Conservation (phyloP, 2,888 invertebrate genomes). For the Microdon myrmicae region DNA sequence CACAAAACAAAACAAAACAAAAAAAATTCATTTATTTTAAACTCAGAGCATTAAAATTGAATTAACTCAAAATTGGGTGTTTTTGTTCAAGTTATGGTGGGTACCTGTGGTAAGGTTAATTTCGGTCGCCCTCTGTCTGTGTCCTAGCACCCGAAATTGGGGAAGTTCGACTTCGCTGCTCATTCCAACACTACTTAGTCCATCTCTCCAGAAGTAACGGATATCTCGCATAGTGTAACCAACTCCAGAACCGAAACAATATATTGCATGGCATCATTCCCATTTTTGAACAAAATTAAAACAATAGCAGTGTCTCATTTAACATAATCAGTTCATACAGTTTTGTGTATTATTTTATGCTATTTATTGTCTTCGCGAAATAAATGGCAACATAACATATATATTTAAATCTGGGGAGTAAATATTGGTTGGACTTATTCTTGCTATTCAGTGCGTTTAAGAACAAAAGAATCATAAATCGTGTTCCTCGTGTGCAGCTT, state of each 20-base stretch:
- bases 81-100: slow-evolving; percentile 61
- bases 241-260: slow-evolving; percentile 71
- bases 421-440: too few species aligned
- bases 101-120: slow-evolving; percentile 97
- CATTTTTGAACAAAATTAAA: slow-evolving; percentile 54
- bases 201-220: slow-evolving; percentile 96
- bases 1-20: slow-evolving; percentile 7
- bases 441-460: too few species aligned
- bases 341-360: slow-evolving; percentile 24
- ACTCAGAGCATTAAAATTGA: slow-evolving; percentile 17
- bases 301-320: slow-evolving; percentile 46
- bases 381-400: too few species aligned
- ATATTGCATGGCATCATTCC: slow-evolving; percentile 62
- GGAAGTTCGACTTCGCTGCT: slow-evolving; percentile 95
- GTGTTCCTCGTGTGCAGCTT: too few species aligned
- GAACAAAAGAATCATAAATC: too few species aligned
- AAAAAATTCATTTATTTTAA: slow-evolving; percentile 12
- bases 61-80: slow-evolving; percentile 34
- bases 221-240: slow-evolving; percentile 98
- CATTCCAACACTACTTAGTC: slow-evolving; percentile 92
- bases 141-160: slow-evolving; percentile 96
- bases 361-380: too few species aligned
- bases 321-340: slow-evolving; percentile 37
- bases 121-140: slow-evolving; percentile 93
- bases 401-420: too few species aligned